A percentile compares a stretch with the other conserved stretches of the same genome.
phyloP scores from a whole-genome alignment of 2,797 vertebrate species.

The Sebastes wilsoni region DNA sequence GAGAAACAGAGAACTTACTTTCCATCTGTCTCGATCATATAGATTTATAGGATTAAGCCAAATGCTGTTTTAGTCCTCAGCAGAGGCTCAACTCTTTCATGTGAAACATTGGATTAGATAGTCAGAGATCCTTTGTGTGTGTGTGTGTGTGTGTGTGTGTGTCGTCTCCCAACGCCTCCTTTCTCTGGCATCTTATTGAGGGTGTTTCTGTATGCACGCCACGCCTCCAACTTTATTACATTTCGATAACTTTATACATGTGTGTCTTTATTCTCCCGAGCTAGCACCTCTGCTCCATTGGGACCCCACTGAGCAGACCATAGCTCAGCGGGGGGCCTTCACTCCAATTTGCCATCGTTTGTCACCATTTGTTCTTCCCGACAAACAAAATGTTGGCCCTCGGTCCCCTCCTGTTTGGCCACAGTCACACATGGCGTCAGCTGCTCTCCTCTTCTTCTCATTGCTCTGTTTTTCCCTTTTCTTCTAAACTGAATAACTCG shows the following conservation, averaged over 20 bases:
- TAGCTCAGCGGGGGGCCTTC: constrained; percentile 80
- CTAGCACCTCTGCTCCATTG: constrained; percentile 63
- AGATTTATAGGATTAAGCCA: constrained; percentile 75
- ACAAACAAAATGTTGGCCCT: constrained; percentile 76
- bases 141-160: constrained; percentile 42
- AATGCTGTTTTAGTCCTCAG: constrained; percentile 60
- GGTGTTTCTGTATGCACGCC: constrained; percentile 51
- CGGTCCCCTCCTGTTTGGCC: constrained; percentile 51
- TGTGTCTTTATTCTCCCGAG: constrained; percentile 57
- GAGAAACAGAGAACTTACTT: constrained; percentile 63
- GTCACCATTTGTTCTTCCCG: constrained; percentile 81
- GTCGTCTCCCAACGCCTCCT: constrained; percentile 39
- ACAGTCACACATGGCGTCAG: constrained; percentile 65
- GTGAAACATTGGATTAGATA: constrained; percentile 77
- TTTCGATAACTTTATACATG: constrained; percentile 66
- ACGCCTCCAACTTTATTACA: constrained; percentile 63
- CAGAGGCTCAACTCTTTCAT: constrained; percentile 67
- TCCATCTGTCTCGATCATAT: constrained; percentile 75
- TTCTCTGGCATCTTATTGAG: constrained; percentile 40
- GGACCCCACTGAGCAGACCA: constrained; percentile 68
- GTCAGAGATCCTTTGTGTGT: constrained; percentile 52
- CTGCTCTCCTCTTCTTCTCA: constrained; percentile 54
- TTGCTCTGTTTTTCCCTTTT: constrained; percentile 36
- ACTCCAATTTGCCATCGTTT: constrained; percentile 85
- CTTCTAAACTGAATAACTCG: constrained; percentile 7